These are phyloP conservation scores for Mesopsocus fuscifrons DNA, from an alignment of 2,888 invertebrate species.

Conservation along the genomic window DNA sequence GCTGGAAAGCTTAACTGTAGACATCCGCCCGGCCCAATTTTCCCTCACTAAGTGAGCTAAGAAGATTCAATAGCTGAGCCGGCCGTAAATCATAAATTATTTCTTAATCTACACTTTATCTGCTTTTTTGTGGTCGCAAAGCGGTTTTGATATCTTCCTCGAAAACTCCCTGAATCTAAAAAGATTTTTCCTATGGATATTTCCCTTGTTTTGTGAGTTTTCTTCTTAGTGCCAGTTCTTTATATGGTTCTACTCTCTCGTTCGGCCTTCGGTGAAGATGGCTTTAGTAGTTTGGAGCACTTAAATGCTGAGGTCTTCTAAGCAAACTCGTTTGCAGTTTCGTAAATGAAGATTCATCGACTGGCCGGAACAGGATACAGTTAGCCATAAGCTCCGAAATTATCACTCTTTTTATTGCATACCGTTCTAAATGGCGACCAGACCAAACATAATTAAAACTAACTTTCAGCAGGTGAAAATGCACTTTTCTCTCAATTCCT, in stretches of 20 bases:
- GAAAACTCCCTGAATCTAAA: neutral
- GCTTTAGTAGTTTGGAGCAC: too few species aligned
- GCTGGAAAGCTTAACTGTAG: too few species aligned
- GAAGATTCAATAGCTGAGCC: neutral
- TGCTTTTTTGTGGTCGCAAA: conserved; percentile 8
- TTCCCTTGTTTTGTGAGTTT: neutral
- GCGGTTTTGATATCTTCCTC: conserved; percentile 9
- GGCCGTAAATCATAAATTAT: conserved; percentile 8
- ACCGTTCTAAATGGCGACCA: neutral
- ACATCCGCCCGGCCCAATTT: too few species aligned
- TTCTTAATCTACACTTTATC: conserved; percentile 11
- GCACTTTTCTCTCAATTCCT: too few species aligned
- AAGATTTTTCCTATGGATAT: neutral
- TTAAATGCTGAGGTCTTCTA: too few species aligned
- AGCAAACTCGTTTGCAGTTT: neutral
- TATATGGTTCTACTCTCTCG: too few species aligned
- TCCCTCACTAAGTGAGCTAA: too few species aligned
- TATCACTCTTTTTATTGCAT: conserved; percentile 3
- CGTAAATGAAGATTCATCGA: conserved; percentile 9
- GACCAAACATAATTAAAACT: too few species aligned
- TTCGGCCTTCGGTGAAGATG: too few species aligned
- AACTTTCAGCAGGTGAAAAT: too few species aligned
- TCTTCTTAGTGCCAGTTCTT: too few species aligned
- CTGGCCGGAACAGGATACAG: conserved; percentile 7
- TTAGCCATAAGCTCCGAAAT: conserved; percentile 9